A percentile compares a stretch with the other conserved stretches of the same genome.
These are phyloP conservation scores for Nomada hirtipes DNA, from an alignment of 2,888 invertebrate species.

Conservation along the genomic window DNA sequence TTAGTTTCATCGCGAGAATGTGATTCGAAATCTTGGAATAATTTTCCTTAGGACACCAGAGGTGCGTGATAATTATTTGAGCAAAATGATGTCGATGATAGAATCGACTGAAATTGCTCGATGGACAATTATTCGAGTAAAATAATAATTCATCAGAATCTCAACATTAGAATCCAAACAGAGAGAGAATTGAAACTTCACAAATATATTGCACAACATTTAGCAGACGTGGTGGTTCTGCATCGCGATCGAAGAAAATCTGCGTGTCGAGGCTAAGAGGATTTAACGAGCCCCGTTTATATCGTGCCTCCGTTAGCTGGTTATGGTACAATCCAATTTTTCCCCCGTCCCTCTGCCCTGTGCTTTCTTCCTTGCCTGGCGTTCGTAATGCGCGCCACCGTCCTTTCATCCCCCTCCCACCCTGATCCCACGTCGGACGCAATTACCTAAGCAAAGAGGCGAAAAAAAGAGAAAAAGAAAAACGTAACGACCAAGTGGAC, in stretches of 20 bases:
- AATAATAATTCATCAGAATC: no score
- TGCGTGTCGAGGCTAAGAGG: slow-evolving; percentile 67
- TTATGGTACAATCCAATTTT: slow-evolving; percentile 66
- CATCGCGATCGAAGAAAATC: slow-evolving; percentile 65
- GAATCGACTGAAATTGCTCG: no score
- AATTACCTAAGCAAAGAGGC: slow-evolving; percentile 76
- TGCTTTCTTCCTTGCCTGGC: slow-evolving; percentile 27
- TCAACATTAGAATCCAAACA: no score
- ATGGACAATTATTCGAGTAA: no score
- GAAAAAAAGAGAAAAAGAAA: slow-evolving; percentile 49
- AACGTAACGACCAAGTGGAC: slow-evolving; percentile 68
- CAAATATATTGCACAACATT: no score
- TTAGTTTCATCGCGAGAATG: no score
- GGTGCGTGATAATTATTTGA: no score
- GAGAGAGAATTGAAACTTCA: no score
- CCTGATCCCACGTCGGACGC: slow-evolving; percentile 66
- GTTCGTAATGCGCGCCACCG: slow-evolving; percentile 64
- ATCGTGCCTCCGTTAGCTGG: slow-evolving; percentile 58
- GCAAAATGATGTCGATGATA: no score
- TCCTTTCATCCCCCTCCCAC: slow-evolving; percentile 57
- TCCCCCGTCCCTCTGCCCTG: slow-evolving; percentile 26
- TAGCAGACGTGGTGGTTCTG: no score
- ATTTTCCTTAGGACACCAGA: no score
- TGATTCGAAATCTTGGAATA: no score
- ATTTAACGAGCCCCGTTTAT: slow-evolving; percentile 72